Evolutionary conservation across 1,140 invertebrate species (phyloP).

Genomic region (Gyrodactylus bullatarudis): DNA sequence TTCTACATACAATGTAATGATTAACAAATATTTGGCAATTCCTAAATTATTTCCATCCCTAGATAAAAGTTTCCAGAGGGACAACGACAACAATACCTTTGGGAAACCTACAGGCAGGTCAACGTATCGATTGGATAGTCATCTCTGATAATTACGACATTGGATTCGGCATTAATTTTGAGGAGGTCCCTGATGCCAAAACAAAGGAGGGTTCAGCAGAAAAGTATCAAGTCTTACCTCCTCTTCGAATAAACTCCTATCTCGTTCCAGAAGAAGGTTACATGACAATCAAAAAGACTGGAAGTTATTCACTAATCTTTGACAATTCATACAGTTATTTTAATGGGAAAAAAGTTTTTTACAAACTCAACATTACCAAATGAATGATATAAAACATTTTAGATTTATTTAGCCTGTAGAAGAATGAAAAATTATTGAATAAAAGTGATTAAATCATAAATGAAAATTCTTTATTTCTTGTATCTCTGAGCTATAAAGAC

Average conservation of each 20-base stretch:
- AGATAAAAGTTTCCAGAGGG: not conserved
- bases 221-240: not conserved
- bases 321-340: not conserved
- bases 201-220: not conserved
- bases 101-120: not conserved
- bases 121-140: not conserved
- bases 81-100: not conserved
- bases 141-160: not conserved
- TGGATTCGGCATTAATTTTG: not conserved
- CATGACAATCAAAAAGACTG: not conserved
- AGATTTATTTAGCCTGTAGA: too few species aligned
- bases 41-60: too few species aligned
- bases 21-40: too few species aligned
- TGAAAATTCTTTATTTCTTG: too few species aligned
- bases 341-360: not conserved
- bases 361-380: not conserved
- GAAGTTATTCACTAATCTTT: not conserved
- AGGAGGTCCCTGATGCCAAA: too few species aligned
- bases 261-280: not conserved
- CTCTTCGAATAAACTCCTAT: not conserved
- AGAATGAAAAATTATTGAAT: too few species aligned
- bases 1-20: too few species aligned
- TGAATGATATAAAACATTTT: too few species aligned
- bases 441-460: too few species aligned
- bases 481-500: too few species aligned